Evolutionary conservation across 2,888 invertebrate genomes (phyloP).

Genomic region (Athrips mouffetella): DNA sequence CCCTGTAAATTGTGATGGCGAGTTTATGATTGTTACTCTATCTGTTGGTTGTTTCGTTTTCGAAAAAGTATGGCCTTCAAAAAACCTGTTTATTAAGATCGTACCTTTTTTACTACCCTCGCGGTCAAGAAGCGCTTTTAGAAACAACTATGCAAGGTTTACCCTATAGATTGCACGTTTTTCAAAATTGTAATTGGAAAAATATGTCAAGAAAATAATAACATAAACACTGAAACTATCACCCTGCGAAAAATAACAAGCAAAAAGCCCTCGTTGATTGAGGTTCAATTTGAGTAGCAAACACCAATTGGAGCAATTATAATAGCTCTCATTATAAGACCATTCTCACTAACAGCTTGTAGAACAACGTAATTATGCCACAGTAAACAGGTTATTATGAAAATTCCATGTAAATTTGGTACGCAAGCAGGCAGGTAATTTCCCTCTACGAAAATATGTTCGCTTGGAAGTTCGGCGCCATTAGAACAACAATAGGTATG

Average conservation of each 20-base stretch:
- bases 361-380: conserved; percentile 8
- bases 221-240: too few relatives aligned
- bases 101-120: too few relatives aligned
- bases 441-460: conserved; percentile 30
- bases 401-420: conserved; percentile 27
- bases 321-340: not conserved
- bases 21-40: conserved; percentile 24
- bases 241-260: too few relatives aligned
- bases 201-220: too few relatives aligned
- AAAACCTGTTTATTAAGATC: too few relatives aligned
- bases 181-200: too few relatives aligned
- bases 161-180: too few relatives aligned
- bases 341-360: not conserved
- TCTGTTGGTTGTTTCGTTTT: conserved; percentile 1
- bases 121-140: too few relatives aligned
- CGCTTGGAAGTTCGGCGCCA: conserved; percentile 32
- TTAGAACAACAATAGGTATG: conserved; percentile 39
- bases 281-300: too few relatives aligned
- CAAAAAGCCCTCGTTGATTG: too few relatives aligned
- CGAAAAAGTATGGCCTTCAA: too few relatives aligned
- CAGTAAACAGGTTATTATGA: conserved; percentile 20
- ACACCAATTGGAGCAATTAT: not conserved
- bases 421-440: conserved; percentile 29
- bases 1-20: conserved; percentile 42
- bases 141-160: too few relatives aligned